phyloP scores from a whole-genome alignment of 2,888 invertebrate species.

The Pachycephus smyrnensis region DNA sequence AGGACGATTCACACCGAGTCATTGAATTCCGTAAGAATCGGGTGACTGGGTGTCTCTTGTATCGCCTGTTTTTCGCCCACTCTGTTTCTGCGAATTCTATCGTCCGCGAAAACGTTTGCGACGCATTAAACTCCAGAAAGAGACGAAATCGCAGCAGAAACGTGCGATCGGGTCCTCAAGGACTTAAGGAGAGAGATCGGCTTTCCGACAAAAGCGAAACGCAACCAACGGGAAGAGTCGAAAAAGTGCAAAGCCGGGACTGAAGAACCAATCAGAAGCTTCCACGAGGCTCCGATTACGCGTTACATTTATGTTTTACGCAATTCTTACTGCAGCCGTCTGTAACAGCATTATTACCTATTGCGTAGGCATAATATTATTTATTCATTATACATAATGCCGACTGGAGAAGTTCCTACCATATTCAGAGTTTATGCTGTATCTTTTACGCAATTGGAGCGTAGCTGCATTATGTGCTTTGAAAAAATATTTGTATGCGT shows the following conservation, averaged over 20 bases:
- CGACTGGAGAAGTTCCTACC: not conserved
- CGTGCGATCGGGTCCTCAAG: not conserved
- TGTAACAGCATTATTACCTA: not conserved
- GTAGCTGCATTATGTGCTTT: too few species aligned
- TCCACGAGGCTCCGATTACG: not conserved
- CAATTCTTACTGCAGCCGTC: not conserved
- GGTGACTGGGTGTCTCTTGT: conserved; percentile 20
- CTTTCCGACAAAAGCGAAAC: not conserved
- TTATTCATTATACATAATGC: not conserved
- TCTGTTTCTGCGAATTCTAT: conserved; percentile 26
- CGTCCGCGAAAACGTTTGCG: conserved; percentile 21
- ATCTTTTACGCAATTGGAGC: not conserved
- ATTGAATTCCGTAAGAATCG: conserved; percentile 34
- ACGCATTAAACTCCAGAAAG: not conserved
- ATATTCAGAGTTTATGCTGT: not conserved
- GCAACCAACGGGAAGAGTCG: not conserved
- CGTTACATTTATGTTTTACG: not conserved
- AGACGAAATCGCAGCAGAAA: not conserved
- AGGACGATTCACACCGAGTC: conserved; percentile 29
- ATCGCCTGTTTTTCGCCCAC: conserved; percentile 6
- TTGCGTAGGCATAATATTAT: not conserved
- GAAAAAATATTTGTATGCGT: too few species aligned
- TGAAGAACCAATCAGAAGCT: not conserved
- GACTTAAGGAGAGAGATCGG: not conserved
- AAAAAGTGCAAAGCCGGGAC: not conserved